Evolutionary conservation across 2,113 vertebrate genomes (phyloP), one percentile per base, ranked within the genome.

Genomic region (Grus americana): DNA sequence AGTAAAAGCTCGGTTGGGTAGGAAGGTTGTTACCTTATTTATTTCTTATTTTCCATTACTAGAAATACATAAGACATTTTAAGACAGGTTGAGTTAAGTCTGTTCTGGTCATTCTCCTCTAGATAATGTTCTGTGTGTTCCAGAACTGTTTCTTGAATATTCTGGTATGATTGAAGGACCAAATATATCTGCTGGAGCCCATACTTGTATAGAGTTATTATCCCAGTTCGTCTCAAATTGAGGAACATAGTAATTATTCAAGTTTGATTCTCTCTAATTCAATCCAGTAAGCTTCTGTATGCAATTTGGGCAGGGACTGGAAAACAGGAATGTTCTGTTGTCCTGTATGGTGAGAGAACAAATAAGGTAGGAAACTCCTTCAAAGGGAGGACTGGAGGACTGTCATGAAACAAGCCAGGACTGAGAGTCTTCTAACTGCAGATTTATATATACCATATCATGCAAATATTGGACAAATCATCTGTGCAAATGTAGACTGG

Each of bases 231-330:
- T 58, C 72, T 86, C 63, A 94, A 92, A 82, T 34, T 88, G 58
- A 67, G 62, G 62, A 92, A 55, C 67, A 70, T 26, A 42, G 59
- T 73, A 78, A 80, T 92, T 62, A 90, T 73, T 89, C 24, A 32
- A 76, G 71, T 66, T 88, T 62, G 74, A 63, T 65, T 88, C 44
- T 68, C 76, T 65, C 67, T 94, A 94, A 95, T 96, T 94, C 67
- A 96, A 74, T 96, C 59, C 42, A 50, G 15, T 62, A 23, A 82
- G 47, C 67, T 92, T 92, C 82, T 86, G 59, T 63, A 30, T 55
- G 75, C 63, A 86, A 16, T 96, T 93, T 92, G 82, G 50, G 15
- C 83, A 95, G 36, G 20, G 55, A 32, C 26, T 88, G 90, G 59
- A 86, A 82, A 92, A 55, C 62, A 80, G 71, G 40, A 83, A 73